Conservation (phyloP, 1,140 invertebrate genomes). For the Ectropis grisescens region DNA sequence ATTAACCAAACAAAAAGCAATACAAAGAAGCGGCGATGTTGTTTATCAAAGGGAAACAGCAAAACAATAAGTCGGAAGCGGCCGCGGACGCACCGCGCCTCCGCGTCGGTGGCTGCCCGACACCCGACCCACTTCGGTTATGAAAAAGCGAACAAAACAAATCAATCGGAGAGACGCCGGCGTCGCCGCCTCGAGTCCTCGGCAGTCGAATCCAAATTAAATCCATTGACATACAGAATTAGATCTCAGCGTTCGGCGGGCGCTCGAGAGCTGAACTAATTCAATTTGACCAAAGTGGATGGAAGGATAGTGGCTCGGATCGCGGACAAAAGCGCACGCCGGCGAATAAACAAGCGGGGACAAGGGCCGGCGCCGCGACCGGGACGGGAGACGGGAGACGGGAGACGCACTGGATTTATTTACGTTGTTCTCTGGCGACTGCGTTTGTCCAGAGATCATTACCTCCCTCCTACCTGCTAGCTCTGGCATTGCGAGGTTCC, state of each 20-base stretch:
- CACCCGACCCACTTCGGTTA: too few species aligned
- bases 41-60: constrained; percentile 15
- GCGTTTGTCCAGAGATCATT: too few species aligned
- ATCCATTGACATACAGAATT: constrained; percentile 6
- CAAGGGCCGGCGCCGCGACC: constrained; percentile 6
- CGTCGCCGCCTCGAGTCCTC: too few species aligned
- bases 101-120: not conserved
- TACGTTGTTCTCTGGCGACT: too few species aligned
- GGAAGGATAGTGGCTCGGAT: constrained; percentile 12
- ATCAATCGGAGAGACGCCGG: too few species aligned
- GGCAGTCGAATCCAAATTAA: constrained; percentile 9
- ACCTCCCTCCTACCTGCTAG: too few species aligned
- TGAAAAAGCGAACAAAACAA: too few species aligned
- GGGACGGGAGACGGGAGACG: constrained; percentile 74
- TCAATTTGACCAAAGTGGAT: constrained; percentile 45
- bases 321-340: constrained; percentile 22
- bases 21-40: constrained; percentile 16
- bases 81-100: not conserved
- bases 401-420: too few species aligned
- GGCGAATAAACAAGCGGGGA: constrained; percentile 21
- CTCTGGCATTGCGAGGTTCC: too few species aligned
- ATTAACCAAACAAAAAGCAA: constrained; percentile 4
- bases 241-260: constrained; percentile 30
- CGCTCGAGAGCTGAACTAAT: constrained; percentile 30
- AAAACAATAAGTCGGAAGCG: constrained; percentile 18